Evolutionary conservation across 2,888 invertebrate species (phyloP).

Genomic region (Sminthurides aquaticus): DNA sequence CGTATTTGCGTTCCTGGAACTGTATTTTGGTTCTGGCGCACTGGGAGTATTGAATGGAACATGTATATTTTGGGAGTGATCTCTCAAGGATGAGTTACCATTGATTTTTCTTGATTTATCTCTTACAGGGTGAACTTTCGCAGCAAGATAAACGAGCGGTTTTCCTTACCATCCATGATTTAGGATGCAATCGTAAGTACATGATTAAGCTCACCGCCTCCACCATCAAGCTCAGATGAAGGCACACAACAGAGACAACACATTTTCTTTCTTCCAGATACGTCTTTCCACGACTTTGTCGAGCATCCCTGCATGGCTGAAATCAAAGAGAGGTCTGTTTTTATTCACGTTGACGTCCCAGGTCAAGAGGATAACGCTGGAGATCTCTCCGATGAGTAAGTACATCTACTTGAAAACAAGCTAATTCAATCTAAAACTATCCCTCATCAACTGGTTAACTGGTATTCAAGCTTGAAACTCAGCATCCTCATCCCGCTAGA

Average conservation of each 20-base stretch:
- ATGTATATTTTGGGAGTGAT: too few species aligned
- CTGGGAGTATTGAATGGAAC: too few species aligned
- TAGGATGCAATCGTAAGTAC: conserved; percentile 73
- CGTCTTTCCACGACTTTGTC: conserved; percentile 73
- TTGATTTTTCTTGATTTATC: conserved; percentile 20
- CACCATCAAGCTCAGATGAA: background rate
- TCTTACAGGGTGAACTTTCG: conserved; percentile 65
- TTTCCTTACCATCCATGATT: conserved; percentile 80
- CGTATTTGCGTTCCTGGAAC: too few species aligned
- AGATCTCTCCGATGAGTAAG: conserved; percentile 66
- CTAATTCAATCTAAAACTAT: too few species aligned
- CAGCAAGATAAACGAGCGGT: conserved; percentile 73
- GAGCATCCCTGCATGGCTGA: conserved; percentile 74
- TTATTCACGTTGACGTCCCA: conserved; percentile 78
- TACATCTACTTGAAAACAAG: conserved; percentile 20
- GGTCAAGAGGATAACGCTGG: conserved; percentile 78
- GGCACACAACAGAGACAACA: too few species aligned
- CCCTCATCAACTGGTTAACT: background rate
- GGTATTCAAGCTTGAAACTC: too few species aligned
- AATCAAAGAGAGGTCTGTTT: conserved; percentile 74
- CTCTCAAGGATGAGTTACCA: conserved; percentile 6
- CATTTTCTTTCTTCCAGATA: conserved; percentile 60
- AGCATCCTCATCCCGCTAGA: too few species aligned
- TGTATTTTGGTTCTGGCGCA: too few species aligned
- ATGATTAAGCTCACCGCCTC: background rate